Conservation (phyloP, 92 coral and sea anemone genomes). For the Porites rus region DNA sequence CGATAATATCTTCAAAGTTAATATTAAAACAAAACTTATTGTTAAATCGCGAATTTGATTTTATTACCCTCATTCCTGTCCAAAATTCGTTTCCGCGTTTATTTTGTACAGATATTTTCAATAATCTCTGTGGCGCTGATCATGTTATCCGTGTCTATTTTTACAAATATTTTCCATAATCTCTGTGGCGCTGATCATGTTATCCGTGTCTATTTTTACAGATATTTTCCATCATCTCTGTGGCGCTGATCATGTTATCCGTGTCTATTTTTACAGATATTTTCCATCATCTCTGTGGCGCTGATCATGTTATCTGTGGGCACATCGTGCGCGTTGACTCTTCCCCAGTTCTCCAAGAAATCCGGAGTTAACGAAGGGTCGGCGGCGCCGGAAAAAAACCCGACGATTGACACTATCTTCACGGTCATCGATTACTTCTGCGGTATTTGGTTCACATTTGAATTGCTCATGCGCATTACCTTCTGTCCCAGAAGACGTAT, state of each 20-base stretch:
- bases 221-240: neutral
- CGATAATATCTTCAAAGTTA: no score
- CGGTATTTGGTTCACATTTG: constrained; percentile 91
- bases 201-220: constrained; percentile 61
- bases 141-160: neutral
- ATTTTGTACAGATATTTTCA: no score
- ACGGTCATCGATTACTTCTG: constrained; percentile 76
- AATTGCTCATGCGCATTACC: constrained; percentile 68
- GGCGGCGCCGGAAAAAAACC: constrained; percentile 12
- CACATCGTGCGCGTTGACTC: constrained; percentile 88
- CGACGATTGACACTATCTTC: constrained; percentile 41
- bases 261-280: constrained; percentile 60
- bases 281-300: constrained; percentile 83
- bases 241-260: no score
- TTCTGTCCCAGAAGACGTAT: constrained; percentile 83
- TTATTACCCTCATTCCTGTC: no score
- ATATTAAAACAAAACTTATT: no score
- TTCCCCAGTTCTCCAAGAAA: constrained; percentile 77
- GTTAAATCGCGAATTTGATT: no score
- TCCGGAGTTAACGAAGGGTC: constrained; percentile 23
- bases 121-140: no score
- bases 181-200: constrained; percentile 81
- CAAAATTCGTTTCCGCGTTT: no score
- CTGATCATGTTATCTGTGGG: constrained; percentile 93
- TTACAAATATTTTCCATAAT: constrained; percentile 80